Evolutionary conservation across 2,888 invertebrate species (phyloP).

Genomic region (Azorinus chamasolen): DNA sequence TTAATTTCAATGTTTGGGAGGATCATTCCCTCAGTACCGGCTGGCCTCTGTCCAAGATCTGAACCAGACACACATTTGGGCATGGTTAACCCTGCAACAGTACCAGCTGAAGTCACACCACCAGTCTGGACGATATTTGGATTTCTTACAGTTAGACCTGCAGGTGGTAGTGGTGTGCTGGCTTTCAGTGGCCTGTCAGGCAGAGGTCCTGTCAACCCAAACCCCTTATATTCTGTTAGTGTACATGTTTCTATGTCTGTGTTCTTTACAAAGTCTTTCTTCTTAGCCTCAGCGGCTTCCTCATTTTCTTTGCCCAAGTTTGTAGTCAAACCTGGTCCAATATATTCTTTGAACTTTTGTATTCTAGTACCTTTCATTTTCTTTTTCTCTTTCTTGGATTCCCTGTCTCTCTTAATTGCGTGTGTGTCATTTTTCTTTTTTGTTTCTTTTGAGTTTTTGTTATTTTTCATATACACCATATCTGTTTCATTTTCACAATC

Average conservation of each 20-base stretch:
- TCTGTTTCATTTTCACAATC: constrained; percentile 5
- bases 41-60: constrained; percentile 32
- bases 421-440: not conserved
- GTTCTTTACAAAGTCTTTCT: constrained; percentile 36
- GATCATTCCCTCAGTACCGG: constrained; percentile 47
- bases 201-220: constrained; percentile 57
- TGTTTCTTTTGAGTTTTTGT: not conserved
- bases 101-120: not conserved
- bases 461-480: not conserved
- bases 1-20: constrained; percentile 6
- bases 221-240: constrained; percentile 56
- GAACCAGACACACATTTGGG: constrained; percentile 17
- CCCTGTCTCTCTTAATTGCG: not conserved
- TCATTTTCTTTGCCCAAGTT: constrained; percentile 22
- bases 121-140: constrained; percentile 17
- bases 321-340: constrained; percentile 58
- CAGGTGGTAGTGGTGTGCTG: constrained; percentile 41
- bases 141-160: constrained; percentile 29
- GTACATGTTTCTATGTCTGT: constrained; percentile 53
- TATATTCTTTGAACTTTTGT: constrained; percentile 58
- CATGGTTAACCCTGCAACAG: not conserved
- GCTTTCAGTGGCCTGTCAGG: constrained; percentile 36
- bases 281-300: not conserved
- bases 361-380: constrained; percentile 36
- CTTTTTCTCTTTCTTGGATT: constrained; percentile 9